phyloP scores from a whole-genome alignment of 2,113 vertebrate species.

The Lanius collurio region DNA sequence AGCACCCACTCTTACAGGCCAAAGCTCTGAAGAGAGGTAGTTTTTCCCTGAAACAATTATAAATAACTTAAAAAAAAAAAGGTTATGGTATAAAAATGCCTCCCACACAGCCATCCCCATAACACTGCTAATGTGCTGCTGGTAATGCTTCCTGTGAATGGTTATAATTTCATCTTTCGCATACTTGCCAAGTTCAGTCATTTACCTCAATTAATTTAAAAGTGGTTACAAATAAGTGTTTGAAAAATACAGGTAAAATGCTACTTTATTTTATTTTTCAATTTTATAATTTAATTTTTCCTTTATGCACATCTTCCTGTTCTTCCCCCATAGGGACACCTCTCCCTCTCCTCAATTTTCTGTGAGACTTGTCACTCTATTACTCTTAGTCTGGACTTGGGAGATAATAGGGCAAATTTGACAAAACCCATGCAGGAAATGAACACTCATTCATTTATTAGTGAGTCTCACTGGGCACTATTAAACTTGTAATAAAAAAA shows the following conservation, averaged over 20 bases:
- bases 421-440: constrained; percentile 52
- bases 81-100: constrained; percentile 7
- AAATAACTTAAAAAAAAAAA: not conserved
- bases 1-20: not conserved
- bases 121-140: not conserved
- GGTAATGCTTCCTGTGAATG: not conserved
- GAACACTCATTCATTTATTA: constrained; percentile 52
- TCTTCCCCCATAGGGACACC: not conserved
- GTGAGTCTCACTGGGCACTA: constrained; percentile 29
- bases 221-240: not conserved
- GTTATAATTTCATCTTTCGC: not conserved
- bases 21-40: not conserved
- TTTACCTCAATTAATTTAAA: constrained; percentile 18
- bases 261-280: not conserved
- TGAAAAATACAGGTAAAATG: not conserved
- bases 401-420: constrained; percentile 47
- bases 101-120: constrained; percentile 31
- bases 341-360: not conserved
- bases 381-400: constrained; percentile 31
- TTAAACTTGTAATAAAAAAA: constrained; percentile 54
- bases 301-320: not conserved
- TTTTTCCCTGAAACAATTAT: constrained; percentile 33
- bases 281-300: not conserved
- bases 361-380: not conserved
- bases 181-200: not conserved